Base-by-base conservation (phyloP, 1,140 invertebrate genomes). In the Drosophila asahinai region DNA sequence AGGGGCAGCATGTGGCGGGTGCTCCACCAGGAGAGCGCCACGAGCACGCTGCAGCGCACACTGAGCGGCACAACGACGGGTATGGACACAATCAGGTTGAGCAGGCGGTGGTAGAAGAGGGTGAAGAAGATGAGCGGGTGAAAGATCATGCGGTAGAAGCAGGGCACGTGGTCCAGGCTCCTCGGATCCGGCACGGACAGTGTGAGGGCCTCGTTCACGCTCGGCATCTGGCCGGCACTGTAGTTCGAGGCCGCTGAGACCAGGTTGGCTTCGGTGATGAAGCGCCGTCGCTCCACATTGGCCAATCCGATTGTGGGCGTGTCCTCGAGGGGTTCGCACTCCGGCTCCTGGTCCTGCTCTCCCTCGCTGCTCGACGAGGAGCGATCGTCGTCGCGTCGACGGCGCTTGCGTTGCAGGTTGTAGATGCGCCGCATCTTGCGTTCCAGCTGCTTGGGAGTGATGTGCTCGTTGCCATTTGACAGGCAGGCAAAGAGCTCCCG, bases 391-490 rank as follows among this genome's bases (percentile, higher is more conserved):
- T 86, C 66, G 74, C 92, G 51, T 84, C 87, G 70, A 79, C 93
- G 86, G 79, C 93, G 64, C 70, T 92, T 71, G 80, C 93, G 76
- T 80, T 94, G 75, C 83, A 94, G 52, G 60, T 93, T 94, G 86
- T 95, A 95, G 59, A 96, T 94, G 70, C 95, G 94, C 9, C 95
- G 94, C 93, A 96, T 96, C 71, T 94, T 94, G 27, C 94, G 94
- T 81, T 95, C 95, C 38, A 97, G 93, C 86, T 97, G 97, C 42
- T 95, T 96, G 45, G 96, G 97, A 47, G 96, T 98, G 51, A 97
- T 97, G 77, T 96, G 97, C 81, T 97, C 96, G 91, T 96, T 96
- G 12, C 97, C 97, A 92, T 97, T 97, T 3, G 96, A 97, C 22
- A 98, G 93, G 86, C 97, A 96, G 1, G 95, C 95, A 93, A 98